Evolutionary conservation across 2,888 invertebrate species (phyloP), one percentile per base, ranked within the genome.

Genomic region (Agrotis exclamationis): DNA sequence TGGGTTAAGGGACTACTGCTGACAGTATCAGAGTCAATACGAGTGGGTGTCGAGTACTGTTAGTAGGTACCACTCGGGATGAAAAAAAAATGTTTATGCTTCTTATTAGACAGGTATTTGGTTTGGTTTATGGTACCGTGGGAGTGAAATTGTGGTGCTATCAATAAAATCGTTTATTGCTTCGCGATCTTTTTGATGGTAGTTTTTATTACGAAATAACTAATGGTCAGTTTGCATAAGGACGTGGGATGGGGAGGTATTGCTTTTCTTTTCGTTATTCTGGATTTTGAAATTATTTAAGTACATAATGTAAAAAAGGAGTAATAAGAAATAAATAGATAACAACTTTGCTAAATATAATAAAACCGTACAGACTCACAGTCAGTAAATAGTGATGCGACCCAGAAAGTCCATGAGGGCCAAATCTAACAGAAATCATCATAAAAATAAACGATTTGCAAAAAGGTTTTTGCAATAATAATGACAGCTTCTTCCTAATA

Each of bases 41-140:
- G 53, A 76, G 93, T 93, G 86, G 93, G 94, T 86, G 94, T 91
- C 69, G 82, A 90, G 88, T 90, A 92, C 93, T 88, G 93, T 93
- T 93, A 92, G 85, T 82, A 76, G 79, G 72, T 82, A 85, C 81
- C 87, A 85, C 88, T 86, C 80, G 79, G 87, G 85, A 87, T 85
- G 82, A 85, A 85, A 85, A 87, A 87, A 88, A 87, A 83, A 84
- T 91, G 88, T 92, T 90, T 89, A 86, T 79, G 76, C 83, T 87
- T 87, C 79, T 88, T 87, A 89, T 92, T 91, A 90, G 89, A 88
- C 88, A 85, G 87, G 88, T 89, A 89, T 88, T 89, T 87, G 84
- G 86, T 85, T 88, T 88, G 80, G 88, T 89, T 88, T 89, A 87
- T 83, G 84, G 83, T 70, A 48, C 83, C 86, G 90, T 90, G 90